Conservation (phyloP, 2,113 vertebrate species). For the Nothobranchius furzeri region DNA sequence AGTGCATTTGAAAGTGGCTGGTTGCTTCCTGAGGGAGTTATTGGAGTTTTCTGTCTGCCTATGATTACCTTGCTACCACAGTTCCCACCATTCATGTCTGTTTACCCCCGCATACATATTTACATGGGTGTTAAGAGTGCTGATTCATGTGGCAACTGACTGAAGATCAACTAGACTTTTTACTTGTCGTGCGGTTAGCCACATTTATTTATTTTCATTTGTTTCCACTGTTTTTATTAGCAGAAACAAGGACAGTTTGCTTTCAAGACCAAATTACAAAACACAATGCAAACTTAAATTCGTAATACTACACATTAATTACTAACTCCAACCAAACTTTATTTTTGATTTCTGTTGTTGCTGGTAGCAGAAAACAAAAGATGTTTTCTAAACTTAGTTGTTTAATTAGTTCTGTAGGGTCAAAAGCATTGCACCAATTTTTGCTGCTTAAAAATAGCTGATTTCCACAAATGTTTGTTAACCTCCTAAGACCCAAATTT, state of each 20-base stretch:
- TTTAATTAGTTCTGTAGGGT: too few species aligned
- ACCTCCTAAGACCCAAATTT: too few species aligned
- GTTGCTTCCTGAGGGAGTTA: slow-evolving; percentile 56
- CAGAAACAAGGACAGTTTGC: neutral
- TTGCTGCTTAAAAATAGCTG: too few species aligned
- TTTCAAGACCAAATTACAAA: neutral
- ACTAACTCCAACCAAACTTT: too few species aligned
- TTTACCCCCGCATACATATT: slow-evolving; percentile 56
- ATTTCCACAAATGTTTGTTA: too few species aligned
- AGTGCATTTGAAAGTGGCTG: slow-evolving; percentile 60
- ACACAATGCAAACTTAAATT: neutral
- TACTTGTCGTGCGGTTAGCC: neutral
- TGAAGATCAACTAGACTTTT: slow-evolving; percentile 7
- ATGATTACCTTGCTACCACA: slow-evolving; percentile 46
- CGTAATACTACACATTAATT: neutral
- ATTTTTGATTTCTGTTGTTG: too few species aligned
- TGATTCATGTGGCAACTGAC: slow-evolving; percentile 15
- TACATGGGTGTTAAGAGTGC: slow-evolving; percentile 29
- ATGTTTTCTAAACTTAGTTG: too few species aligned
- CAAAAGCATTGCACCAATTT: too few species aligned
- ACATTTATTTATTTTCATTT: slow-evolving; percentile 1
- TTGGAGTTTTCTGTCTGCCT: slow-evolving; percentile 1
- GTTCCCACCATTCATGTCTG: slow-evolving; percentile 65
- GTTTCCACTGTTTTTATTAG: neutral
- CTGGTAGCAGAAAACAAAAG: too few species aligned